Base-by-base conservation (phyloP, 2,888 invertebrate species). In the Automeris io region DNA sequence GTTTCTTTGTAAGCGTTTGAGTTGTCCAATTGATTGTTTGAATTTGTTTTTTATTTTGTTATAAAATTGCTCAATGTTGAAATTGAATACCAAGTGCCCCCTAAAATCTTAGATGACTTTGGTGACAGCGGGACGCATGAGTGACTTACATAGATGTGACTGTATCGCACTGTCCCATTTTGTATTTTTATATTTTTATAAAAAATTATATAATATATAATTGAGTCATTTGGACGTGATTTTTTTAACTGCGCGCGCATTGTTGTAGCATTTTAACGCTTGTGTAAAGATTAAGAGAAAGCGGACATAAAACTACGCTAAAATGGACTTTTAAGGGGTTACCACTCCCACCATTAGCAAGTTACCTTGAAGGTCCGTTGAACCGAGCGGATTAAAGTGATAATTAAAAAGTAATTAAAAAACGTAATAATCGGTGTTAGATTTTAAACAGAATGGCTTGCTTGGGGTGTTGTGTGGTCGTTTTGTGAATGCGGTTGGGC, bases 101-200 rank as follows among this genome's bases (percentile, higher is more conserved):
- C 73, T 71, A 67, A 61, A 72, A 71, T 68, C 68, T 66, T 72
- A 69, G 70, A 61, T 68, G 67, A 65, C 58, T 63, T 57, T 49
- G 52, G 58, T 56, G 64, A 63, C 63, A 73, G 69, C 69, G 72
- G 75, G 74, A 70, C 70, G 76, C 68, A 75, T 77, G 78, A 68
- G 61, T 72, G 64, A 69, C 62, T 56, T 57, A 45, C 21, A 21
- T 32, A 39, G 29, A 50, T 63, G 61, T 67, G 59, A 54, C 63
- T 19, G 73, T 68, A 49, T 74, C 72, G 81, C 83, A 78, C 79
- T 82, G 82, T 85, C 83, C 85, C 85, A 77, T 85, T 85, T 85
- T 85, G 85, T 85, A 85, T 83, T 85, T 85, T 85, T 85, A 81
- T 85, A 85, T 85, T 85, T 85, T 85, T 85, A 85, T 85, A 85